Base-by-base conservation (phyloP, 1,140 invertebrate genomes). In the Ridgeia piscesae region DNA sequence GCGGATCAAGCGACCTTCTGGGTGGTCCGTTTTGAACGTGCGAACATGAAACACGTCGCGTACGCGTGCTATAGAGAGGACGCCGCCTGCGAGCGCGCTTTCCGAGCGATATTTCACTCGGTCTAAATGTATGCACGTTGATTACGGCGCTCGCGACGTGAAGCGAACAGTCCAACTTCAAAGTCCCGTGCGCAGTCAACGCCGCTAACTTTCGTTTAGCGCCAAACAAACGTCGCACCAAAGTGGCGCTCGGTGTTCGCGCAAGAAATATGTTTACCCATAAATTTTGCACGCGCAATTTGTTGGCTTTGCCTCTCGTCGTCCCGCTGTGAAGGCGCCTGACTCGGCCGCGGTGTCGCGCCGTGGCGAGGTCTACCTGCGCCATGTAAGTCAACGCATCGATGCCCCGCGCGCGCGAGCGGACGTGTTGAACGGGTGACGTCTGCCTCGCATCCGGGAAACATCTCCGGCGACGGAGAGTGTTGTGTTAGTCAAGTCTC, bases 261-360 rank as follows among this genome's bases (percentile, higher is more conserved):
- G 58, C 58, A 77, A 77, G 58, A 77, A 77, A 77, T 77, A 77
- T 77, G 58, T 77, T 77, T 77, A 77, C 58, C 58, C 58, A 77
- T 77, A 77, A 77, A 77, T 77, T 77, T 21, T 77, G 58, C 58
- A 77, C 58, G 58, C 58, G 58, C 58, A 77, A 77, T 77, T 77
- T 77, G 58, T 31, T 77, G 58, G 58, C 58, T 77, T 77, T 77
- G 58, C 58, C 27, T 77, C 58, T 9, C 11, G 58, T 77, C 27
- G 58, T 31, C 58, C 58, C 17, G 58, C 58, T 31, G 58, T 77
- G 58, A 77, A 8, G 58, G 14, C 58, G 58, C 27, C 58, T 77
- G 58, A 14, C 17, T 42, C 27, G 58, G 27, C 0, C 11, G 2
- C 17, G 17, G 58, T 77, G 58, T 42, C 42, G 42, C 42, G 42